Evolutionary conservation across 2,888 invertebrate genomes (phyloP), one percentile per base, ranked within the genome.

Genomic region (Ligdia adustata): DNA sequence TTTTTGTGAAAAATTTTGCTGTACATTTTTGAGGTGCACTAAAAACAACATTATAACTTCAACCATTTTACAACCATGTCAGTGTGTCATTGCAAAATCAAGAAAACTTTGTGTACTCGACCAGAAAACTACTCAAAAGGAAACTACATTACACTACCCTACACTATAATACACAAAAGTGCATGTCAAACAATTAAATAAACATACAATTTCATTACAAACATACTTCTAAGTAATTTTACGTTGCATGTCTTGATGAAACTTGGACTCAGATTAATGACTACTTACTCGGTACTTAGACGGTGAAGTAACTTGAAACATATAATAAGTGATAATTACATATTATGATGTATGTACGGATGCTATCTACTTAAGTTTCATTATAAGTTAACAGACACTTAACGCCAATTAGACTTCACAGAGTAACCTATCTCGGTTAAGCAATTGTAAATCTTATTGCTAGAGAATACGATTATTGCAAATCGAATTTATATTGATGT

Each of bases 341-440:
- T 58, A 75, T 71, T 71, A 72, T 65, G 74, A 77, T 66, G 72
- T 75, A 67, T 74, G 75, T 75, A 73, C 72, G 72, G 76, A 84
- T 81, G 66, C 72, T 78, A 82, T 84, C 82, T 84, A 87, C 79
- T 84, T 82, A 80, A 71, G 75, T 79, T 81, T 75, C 75, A 82
- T 85, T 86, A 81, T 76, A 79, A 82, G 79, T 83, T 87, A 86
- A 82, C 83, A 85, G 77, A 79, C 82, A 82, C 77, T 88, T 86
- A 87, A 77, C 82, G 75, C 74, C 79, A 85, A 87, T 88, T 89
- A 87, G 72, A 57, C 59, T 52, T 40, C 43, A 62, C 75, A 52
- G 72, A 58, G 41, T 55, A 55, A 53, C 40, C 38, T 46, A 55
- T 64, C 52, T 64, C 41, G 13, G 15, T 18, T 9, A 43, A 15